Evolutionary conservation across 2,888 invertebrate species (phyloP).

Genomic region (Nebria salina): DNA sequence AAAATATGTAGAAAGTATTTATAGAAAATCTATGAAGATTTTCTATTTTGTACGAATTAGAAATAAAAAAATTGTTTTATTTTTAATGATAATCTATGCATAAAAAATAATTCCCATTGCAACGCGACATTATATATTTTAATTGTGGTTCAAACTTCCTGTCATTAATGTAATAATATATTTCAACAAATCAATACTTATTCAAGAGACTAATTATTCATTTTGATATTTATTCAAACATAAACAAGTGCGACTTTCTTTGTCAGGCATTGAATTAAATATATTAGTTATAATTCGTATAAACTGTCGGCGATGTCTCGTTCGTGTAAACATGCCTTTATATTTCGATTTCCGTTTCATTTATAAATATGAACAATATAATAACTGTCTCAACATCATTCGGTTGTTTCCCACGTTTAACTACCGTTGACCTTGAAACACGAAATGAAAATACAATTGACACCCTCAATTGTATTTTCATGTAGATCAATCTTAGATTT

Average conservation of each 20-base stretch:
- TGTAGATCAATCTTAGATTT: background rate
- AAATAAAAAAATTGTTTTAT: no score
- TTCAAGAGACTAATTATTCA: background rate
- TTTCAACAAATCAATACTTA: background rate
- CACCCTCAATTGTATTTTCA: background rate
- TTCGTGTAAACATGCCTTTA: slow-evolving; percentile 24
- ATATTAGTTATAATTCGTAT: background rate
- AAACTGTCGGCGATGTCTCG: background rate
- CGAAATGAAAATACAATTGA: background rate
- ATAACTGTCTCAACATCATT: background rate
- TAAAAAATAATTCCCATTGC: no score
- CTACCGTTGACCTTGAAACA: background rate
- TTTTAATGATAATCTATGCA: no score
- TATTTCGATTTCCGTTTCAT: slow-evolving; percentile 34
- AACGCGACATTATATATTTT: background rate
- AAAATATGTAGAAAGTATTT: background rate
- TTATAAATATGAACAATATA: slow-evolving; percentile 26
- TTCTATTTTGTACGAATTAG: no score
- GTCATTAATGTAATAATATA: background rate
- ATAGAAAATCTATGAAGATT: background rate
- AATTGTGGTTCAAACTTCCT: background rate
- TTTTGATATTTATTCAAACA: background rate
- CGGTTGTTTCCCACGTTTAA: background rate
- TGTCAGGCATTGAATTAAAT: slow-evolving; percentile 8
- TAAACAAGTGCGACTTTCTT: background rate